A percentile compares a stretch with the other conserved stretches of the same genome.
Evolutionary conservation across 37 sponge, comb jelly and placozoan genomes (phyloP).

Genomic region (Beroe forskalii): DNA sequence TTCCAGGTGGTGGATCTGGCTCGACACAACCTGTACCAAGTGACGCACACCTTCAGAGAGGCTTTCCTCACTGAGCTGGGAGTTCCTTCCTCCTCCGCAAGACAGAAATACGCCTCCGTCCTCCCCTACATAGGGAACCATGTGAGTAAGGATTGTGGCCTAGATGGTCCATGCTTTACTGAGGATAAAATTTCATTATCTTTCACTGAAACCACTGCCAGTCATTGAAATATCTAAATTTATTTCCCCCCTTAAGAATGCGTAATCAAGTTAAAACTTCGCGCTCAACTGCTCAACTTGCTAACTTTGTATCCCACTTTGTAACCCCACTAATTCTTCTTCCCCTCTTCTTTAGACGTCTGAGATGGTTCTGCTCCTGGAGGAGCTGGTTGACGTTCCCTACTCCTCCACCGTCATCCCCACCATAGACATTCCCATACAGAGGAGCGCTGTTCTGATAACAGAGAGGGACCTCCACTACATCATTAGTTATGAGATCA

Average conservation of each 20-base stretch:
- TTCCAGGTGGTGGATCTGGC: constrained; percentile 38
- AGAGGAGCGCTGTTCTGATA: constrained; percentile 42
- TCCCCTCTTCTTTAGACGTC: constrained; percentile 4
- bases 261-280: too few relatives aligned
- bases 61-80: constrained; percentile 54
- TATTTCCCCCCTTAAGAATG: too few relatives aligned
- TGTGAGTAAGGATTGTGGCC: constrained; percentile 28
- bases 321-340: too few relatives aligned
- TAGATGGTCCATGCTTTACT: too few relatives aligned
- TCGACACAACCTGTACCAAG: constrained; percentile 9
- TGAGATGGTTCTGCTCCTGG: constrained; percentile 19
- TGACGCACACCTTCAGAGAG: constrained; percentile 38
- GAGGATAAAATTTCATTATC: too few relatives aligned
- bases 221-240: too few relatives aligned
- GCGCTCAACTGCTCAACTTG: too few relatives aligned
- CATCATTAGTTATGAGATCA: too few relatives aligned
- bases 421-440: constrained; percentile 22
- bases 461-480: constrained; percentile 35
- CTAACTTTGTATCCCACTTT: too few relatives aligned
- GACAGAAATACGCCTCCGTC: constrained; percentile 38
- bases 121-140: constrained; percentile 45
- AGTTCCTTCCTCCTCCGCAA: constrained; percentile 2
- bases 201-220: too few relatives aligned
- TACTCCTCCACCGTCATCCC: constrained; percentile 32
- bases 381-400: constrained; percentile 61